These are phyloP conservation scores for Drosophila nannoptera DNA, from an alignment of 1,140 invertebrate genomes.

Conservation along the genomic window DNA sequence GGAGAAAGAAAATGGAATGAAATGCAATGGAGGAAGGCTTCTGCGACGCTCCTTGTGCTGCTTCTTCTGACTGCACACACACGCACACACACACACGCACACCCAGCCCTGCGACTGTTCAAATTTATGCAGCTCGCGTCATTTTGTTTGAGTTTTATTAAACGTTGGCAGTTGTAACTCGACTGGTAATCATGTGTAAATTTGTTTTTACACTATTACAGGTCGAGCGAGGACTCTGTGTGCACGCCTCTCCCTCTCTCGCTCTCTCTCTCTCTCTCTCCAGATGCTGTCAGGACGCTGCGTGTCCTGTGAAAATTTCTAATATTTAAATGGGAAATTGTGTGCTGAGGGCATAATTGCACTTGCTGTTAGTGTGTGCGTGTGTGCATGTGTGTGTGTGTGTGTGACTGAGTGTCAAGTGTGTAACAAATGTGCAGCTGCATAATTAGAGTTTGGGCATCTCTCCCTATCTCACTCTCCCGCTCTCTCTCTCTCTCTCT, in stretches of 20 bases:
- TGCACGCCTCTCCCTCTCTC: too few species aligned
- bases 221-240: slow-evolving; percentile 26
- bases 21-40: too few species aligned
- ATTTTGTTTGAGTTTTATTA: slow-evolving; percentile 77
- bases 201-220: slow-evolving; percentile 68
- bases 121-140: slow-evolving; percentile 73
- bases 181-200: slow-evolving; percentile 72
- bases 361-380: slow-evolving; percentile 25
- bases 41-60: slow-evolving; percentile 31
- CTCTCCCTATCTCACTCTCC: background rate
- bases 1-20: background rate
- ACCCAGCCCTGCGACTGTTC: slow-evolving; percentile 38
- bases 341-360: slow-evolving; percentile 49
- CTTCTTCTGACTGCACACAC: background rate
- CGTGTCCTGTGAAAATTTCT: slow-evolving; percentile 42
- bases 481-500: background rate
- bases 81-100: background rate
- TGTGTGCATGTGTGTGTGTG: slow-evolving; percentile 1
- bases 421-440: slow-evolving; percentile 31
- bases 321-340: slow-evolving; percentile 72
- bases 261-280: background rate
- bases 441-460: slow-evolving; percentile 20
- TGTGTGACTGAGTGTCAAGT: slow-evolving; percentile 13
- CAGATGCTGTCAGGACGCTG: slow-evolving; percentile 38
- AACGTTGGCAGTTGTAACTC: slow-evolving; percentile 61